Conservation (phyloP, 2,113 vertebrate genomes). For the Phainopepla nitens region DNA sequence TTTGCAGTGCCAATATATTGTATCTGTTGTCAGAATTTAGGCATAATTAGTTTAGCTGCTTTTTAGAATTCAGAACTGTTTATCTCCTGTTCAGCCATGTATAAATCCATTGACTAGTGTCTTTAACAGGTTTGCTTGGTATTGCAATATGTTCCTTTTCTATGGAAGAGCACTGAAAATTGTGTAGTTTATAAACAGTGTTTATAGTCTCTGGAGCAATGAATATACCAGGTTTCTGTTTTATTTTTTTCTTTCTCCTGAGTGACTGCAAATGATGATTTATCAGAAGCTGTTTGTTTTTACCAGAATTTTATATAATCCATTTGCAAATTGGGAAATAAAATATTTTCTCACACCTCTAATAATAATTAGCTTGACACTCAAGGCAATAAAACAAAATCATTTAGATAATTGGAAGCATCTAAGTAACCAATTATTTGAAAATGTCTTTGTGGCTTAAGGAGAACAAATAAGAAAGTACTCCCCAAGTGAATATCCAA, state of each 20-base stretch:
- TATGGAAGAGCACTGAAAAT: background rate
- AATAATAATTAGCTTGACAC: conserved; percentile 44
- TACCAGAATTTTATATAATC: conserved; percentile 39
- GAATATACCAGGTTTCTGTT: background rate
- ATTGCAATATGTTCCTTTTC: background rate
- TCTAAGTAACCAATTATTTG: conserved; percentile 36
- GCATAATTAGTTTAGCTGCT: background rate
- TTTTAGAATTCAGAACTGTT: background rate
- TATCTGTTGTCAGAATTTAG: background rate
- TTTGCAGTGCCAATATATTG: background rate
- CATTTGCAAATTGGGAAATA: conserved; percentile 28
- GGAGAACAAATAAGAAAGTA: conserved; percentile 8
- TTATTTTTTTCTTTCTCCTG: background rate
- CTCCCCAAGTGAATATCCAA: background rate
- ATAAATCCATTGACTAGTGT: background rate
- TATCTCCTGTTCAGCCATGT: background rate
- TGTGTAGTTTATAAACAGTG: background rate
- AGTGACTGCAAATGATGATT: background rate
- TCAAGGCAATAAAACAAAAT: conserved; percentile 46
- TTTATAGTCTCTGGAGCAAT: background rate
- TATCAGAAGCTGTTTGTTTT: conserved; percentile 47
- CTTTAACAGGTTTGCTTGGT: background rate
- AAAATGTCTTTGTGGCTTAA: background rate
- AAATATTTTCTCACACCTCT: conserved; percentile 41
- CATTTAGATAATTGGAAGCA: conserved; percentile 27